A percentile compares a stretch with the other conserved stretches of the same genome.
Evolutionary conservation across 2,113 vertebrate genomes (phyloP).

Genomic region (Nesoenas mayeri): DNA sequence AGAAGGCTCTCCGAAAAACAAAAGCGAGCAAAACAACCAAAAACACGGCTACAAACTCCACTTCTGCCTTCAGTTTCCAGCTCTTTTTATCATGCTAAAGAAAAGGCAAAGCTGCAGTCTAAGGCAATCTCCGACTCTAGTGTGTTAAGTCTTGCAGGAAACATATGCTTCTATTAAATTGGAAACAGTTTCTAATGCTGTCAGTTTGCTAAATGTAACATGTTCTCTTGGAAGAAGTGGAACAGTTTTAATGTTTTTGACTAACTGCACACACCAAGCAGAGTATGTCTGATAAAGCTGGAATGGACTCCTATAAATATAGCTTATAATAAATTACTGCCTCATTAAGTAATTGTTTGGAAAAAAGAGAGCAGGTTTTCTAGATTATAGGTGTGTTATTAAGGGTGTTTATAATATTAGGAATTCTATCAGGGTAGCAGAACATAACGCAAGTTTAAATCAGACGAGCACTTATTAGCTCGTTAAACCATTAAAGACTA

Average conservation of each 20-base stretch:
- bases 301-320: slow-evolving; percentile 55
- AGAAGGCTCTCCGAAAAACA: background rate
- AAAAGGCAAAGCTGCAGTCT: slow-evolving; percentile 3
- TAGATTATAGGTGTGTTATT: slow-evolving; percentile 27
- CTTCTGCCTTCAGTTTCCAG: background rate
- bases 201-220: slow-evolving; percentile 38
- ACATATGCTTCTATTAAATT: slow-evolving; percentile 45
- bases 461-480: slow-evolving; percentile 14
- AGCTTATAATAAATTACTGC: slow-evolving; percentile 65
- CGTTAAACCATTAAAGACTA: slow-evolving; percentile 32
- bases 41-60: background rate
- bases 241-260: slow-evolving; percentile 34
- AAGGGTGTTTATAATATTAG: slow-evolving; percentile 59
- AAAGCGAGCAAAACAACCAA: background rate
- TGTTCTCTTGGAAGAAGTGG: slow-evolving; percentile 30
- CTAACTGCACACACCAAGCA: slow-evolving; percentile 33
- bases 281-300: slow-evolving; percentile 37
- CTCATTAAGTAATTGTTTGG: slow-evolving; percentile 70
- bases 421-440: slow-evolving; percentile 29
- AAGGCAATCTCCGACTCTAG: slow-evolving; percentile 22
- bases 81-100: background rate
- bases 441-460: slow-evolving; percentile 33
- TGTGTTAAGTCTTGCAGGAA: slow-evolving; percentile 49
- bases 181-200: slow-evolving; percentile 54
- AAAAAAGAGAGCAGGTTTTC: slow-evolving; percentile 55